phyloP scores from a whole-genome alignment of 2,888 invertebrate genomes.

The Drosophila anomelani region DNA sequence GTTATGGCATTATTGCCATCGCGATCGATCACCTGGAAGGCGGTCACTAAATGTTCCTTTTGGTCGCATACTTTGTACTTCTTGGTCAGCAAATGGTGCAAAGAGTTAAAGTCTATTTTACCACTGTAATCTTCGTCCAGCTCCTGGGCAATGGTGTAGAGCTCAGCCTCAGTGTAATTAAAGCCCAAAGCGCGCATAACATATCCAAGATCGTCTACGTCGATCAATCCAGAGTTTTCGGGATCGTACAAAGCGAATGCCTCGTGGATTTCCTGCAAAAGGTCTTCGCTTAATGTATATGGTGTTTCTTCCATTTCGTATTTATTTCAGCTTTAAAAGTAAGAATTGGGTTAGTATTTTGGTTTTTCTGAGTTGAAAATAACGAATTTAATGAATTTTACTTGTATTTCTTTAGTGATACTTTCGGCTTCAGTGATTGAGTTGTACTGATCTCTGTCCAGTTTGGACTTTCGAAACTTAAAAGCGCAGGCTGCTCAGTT shows the following conservation, averaged over 20 bases:
- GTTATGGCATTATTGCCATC: constrained; percentile 99
- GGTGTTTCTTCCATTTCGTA: background rate
- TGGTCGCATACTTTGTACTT: background rate
- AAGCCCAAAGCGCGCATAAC: constrained; percentile 33
- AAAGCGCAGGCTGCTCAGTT: background rate
- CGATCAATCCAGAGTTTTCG: constrained; percentile 4
- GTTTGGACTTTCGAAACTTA: background rate
- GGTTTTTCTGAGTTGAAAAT: background rate
- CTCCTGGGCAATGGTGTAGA: constrained; percentile 3
- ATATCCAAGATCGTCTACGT: background rate
- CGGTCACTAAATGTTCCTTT: constrained; percentile 87
- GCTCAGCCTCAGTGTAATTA: constrained; percentile 31
- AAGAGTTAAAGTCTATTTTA: background rate
- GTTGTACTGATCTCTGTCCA: background rate
- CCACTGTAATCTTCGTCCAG: constrained; percentile 16
- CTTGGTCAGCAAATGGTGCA: constrained; percentile 28
- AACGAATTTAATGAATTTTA: background rate
- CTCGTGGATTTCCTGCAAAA: background rate
- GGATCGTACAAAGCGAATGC: constrained; percentile 27
- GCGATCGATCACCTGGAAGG: constrained; percentile 90
- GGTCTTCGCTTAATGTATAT: background rate
- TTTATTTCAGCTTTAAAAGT: too few species aligned
- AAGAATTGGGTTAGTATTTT: background rate
- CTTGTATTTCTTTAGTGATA: background rate
- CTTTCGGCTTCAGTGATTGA: background rate